Evolutionary conservation across 2,888 invertebrate genomes (phyloP), one percentile per base, ranked within the genome.

Genomic region (Conchocele bisecta): DNA sequence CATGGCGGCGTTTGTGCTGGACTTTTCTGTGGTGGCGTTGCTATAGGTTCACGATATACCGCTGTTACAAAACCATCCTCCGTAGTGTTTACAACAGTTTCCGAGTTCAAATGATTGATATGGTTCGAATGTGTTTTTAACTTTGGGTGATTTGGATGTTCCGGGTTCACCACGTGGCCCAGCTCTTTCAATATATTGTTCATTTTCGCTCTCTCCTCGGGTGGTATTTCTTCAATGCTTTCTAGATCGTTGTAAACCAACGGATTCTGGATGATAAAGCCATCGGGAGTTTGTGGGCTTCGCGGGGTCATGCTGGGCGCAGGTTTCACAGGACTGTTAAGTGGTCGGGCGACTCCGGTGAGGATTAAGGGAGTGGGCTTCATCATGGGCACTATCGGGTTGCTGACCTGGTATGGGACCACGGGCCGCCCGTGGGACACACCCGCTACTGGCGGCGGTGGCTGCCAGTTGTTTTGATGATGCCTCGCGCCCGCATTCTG

Each of bases 21-120:
- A 50, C 80, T 81, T 33, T 68, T 67, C 28, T 76, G 60, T 20
- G 81, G 81, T 5, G 79, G 76, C 11, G 70, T 53, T 2, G 83
- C 79, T 1, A 88, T 78, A 4, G 88, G 88, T 63, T 88, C 88
- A 22, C 86, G 61, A 54, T 88, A 88, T 1, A 84, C 82, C 15
- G 84, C 88, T 26, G 83, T 86, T 2, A 88, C 88, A 67, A 88
- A 83, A 35, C 75, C 74, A 22, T 88, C 88, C 39, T 83, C 83
- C 13, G 67, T 65, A 20, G 59, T 66, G 44, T 42, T 53, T 15
- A 5, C 41, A 31, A 29, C 28, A 37, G 58, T 60, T 33, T 65
- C 48, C 59, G 53, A 53, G 24, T 51, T 54, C 63, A 68, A 29
- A 59, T 57, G 28, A 50, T 60, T 26, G 64, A 73, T 61, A 35